Evolutionary conservation across 1,140 invertebrate species (phyloP).

Genomic region (Cyclargus thomasi): DNA sequence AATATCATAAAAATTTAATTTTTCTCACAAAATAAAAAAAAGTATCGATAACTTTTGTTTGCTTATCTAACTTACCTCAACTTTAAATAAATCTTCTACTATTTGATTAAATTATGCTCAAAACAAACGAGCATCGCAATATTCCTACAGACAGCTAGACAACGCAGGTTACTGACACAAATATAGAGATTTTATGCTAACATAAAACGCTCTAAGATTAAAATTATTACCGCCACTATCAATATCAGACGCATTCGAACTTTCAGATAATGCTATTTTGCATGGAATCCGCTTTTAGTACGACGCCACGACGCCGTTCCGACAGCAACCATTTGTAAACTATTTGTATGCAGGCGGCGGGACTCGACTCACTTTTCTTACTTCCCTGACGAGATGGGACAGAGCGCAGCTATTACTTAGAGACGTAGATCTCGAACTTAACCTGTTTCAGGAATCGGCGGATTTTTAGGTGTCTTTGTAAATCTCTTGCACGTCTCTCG

Average conservation of each 20-base stretch:
- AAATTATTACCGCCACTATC: conserved; percentile 7
- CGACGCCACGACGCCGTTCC: conserved; percentile 34
- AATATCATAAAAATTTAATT: no score
- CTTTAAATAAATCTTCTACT: no score
- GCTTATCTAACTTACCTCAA: no score
- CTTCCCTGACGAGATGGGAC: conserved; percentile 44
- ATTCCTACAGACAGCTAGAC: not conserved
- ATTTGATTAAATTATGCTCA: no score
- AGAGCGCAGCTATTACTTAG: conserved; percentile 28
- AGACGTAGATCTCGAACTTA: conserved; percentile 25
- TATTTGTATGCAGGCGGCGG: conserved; percentile 64
- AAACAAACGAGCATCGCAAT: no score
- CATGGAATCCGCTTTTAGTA: conserved; percentile 14
- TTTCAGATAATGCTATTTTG: conserved; percentile 13
- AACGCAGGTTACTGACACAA: not conserved
- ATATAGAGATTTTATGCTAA: not conserved
- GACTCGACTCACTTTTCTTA: conserved; percentile 60
- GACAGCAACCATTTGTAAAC: conserved; percentile 56
- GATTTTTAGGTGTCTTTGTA: conserved; percentile 1
- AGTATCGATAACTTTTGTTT: no score
- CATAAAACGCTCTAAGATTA: conserved; percentile 5
- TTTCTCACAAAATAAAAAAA: no score
- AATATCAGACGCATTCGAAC: conserved; percentile 12
- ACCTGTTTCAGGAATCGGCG: conserved; percentile 2
- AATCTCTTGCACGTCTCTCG: no score